Percentiles rank a stretch among this genome's conserved stretches.
phyloP scores from a whole-genome alignment of 2,888 invertebrate genomes.

The Nymphalis polychloros region DNA sequence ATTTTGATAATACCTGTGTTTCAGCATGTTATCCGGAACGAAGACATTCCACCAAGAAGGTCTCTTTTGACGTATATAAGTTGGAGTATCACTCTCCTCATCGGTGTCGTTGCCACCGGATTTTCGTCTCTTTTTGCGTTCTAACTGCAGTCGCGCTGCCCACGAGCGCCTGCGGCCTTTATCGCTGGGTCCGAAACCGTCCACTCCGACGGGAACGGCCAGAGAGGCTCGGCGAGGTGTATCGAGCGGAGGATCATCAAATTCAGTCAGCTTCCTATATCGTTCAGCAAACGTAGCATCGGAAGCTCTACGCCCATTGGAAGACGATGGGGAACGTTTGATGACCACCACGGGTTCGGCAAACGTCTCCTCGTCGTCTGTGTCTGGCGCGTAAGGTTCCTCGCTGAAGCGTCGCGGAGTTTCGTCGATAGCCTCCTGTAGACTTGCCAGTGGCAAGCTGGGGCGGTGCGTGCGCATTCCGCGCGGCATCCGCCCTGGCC shows the following conservation, averaged over 20 bases:
- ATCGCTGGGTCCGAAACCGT: slow-evolving; percentile 63
- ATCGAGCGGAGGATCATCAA: slow-evolving; percentile 69
- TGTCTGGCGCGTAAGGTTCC: slow-evolving; percentile 61
- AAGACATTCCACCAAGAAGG: slow-evolving; percentile 96
- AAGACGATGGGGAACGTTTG: slow-evolving; percentile 53
- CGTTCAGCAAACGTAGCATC: slow-evolving; percentile 74
- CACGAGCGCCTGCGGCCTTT: slow-evolving; percentile 84
- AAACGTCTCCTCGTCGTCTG: slow-evolving; percentile 72
- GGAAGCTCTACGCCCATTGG: slow-evolving; percentile 75
- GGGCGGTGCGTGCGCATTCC: slow-evolving; percentile 68
- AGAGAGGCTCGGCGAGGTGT: slow-evolving; percentile 73
- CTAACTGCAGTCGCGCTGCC: slow-evolving; percentile 79
- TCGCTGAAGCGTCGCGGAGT: slow-evolving; percentile 71
- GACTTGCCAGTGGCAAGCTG: slow-evolving; percentile 72
- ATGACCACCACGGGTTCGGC: slow-evolving; percentile 56
- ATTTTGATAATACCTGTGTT: slow-evolving; percentile 81
- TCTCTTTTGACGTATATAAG: slow-evolving; percentile 85
- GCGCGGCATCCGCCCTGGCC: slow-evolving; percentile 59
- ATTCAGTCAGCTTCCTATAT: slow-evolving; percentile 72
- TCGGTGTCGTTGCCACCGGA: slow-evolving; percentile 76
- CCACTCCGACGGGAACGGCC: slow-evolving; percentile 65
- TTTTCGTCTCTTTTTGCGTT: slow-evolving; percentile 80
- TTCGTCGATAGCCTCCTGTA: slow-evolving; percentile 73
- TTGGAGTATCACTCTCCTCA: slow-evolving; percentile 67
- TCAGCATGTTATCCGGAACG: slow-evolving; percentile 87